Percentiles rank a stretch among this genome's conserved stretches.
phyloP scores from a whole-genome alignment of 2,888 invertebrate genomes.

The Tachina fera region DNA sequence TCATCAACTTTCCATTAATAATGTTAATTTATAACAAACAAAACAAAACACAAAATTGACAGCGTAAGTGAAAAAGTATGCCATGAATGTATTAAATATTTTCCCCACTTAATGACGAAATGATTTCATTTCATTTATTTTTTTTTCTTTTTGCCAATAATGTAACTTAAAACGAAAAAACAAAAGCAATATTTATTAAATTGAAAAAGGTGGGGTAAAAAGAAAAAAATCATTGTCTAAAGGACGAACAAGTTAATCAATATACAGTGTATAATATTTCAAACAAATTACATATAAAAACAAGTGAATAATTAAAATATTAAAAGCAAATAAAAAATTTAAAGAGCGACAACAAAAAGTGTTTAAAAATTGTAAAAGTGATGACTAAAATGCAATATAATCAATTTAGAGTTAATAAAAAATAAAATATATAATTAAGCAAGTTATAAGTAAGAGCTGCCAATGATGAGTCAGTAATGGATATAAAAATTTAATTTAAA shows the following conservation, averaged over 20 bases:
- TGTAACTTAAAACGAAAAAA: not conserved
- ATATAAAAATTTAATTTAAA: conserved; percentile 5
- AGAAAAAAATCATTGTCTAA: too few species aligned
- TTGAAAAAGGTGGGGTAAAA: not conserved
- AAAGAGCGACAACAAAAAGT: not conserved
- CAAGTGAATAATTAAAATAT: conserved; percentile 59
- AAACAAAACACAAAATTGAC: not conserved
- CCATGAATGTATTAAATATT: conserved; percentile 18
- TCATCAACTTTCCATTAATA: conserved; percentile 44
- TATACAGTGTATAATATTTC: not conserved
- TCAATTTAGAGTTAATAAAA: not conserved
- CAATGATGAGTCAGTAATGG: not conserved
- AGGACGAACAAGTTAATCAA: not conserved
- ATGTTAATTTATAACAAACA: conserved; percentile 26
- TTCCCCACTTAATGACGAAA: conserved; percentile 45
- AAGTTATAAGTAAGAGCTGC: not conserved
- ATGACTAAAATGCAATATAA: not conserved
- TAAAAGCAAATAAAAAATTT: conserved; percentile 56
- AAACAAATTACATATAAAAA: not conserved
- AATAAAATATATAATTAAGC: not conserved
- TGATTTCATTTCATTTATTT: conserved; percentile 18
- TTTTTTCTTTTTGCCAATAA: not conserved
- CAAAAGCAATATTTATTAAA: not conserved
- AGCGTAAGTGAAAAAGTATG: conserved; percentile 22
- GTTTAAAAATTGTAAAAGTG: not conserved